Evolutionary conservation across 2,113 vertebrate species (phyloP), one percentile per base, ranked within the genome.

Genomic region (Baryphthengus martii): DNA sequence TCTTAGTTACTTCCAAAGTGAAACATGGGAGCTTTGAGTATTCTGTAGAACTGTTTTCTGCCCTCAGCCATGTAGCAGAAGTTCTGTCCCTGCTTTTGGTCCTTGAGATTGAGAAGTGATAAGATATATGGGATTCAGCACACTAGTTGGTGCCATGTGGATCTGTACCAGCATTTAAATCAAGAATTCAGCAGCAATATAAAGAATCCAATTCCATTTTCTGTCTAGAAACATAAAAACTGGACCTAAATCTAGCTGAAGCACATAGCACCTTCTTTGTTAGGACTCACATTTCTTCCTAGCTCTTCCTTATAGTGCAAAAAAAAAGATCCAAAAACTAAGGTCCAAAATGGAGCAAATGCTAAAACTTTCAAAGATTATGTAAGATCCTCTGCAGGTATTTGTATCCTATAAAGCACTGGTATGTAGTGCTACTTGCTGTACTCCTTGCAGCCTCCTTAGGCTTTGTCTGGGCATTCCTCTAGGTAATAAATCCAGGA

Each of bases 81-180:
- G 29, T 63, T 81, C 70, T 50, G 17, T 39, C 8, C 24, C 29
- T 81, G 25, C 13, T 21, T 79, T 50, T 65, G 29, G 17, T 89
- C 29, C 7, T 8, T 29, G 40, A 77, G 9, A 10, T 59, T 80
- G 13, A 72, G 42, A 78, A 53, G 23, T 33, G 25, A 28, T 33
- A 72, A 25, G 13, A 67, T 25, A 2, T 40, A 40, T 17, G 59
- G 35, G 47, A 68, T 85, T 92, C 42, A 90, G 47, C 42, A 78
- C 52, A 11, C 9, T 53, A 40, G 25, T 6, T 66, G 40, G 16
- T 77, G n/a, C 11, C 3, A 0, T 74, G 23, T 0, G 3, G 16
- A 2, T 58, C 13, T 70, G 14, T 77, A n/a, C 13, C 20, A 45
- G 13, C n/a, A 39, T 68, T 88, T 82, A 63, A 75, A 79, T 17